These are phyloP conservation scores for Coelinius sp. DNA, from an alignment of 2,888 invertebrate genomes.

Conservation along the genomic window DNA sequence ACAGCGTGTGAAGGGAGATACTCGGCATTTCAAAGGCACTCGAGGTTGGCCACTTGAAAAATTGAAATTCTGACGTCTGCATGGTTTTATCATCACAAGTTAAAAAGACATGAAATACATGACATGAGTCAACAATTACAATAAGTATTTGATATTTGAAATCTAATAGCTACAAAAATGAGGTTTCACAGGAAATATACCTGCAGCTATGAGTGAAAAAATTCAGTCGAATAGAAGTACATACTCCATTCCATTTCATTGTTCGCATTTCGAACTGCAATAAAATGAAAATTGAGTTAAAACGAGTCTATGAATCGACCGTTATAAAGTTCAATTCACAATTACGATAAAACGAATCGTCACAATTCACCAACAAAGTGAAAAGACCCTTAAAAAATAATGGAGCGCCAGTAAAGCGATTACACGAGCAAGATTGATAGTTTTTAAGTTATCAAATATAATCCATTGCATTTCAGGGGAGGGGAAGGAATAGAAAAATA, in stretches of 20 bases:
- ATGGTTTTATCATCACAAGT: conserved; percentile 4
- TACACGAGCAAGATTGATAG: too few relatives aligned
- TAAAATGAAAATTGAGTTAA: neutral
- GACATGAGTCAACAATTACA: neutral
- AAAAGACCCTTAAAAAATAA: neutral
- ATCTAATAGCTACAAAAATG: conserved; percentile 12
- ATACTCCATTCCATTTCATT: neutral
- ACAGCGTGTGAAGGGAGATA: conserved; percentile 21
- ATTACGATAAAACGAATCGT: neutral
- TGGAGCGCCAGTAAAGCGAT: neutral
- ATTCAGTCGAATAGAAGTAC: neutral
- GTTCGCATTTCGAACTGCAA: neutral
- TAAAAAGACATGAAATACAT: neutral
- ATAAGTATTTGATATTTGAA: neutral
- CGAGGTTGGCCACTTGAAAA: conserved; percentile 13
- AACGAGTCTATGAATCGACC: neutral
- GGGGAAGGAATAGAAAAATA: too few relatives aligned
- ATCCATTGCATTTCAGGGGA: too few relatives aligned
- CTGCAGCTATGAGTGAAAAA: conserved; percentile 61
- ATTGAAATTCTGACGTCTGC: conserved; percentile 3
- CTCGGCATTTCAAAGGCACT: conserved; percentile 10
- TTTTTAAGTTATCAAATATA: too few relatives aligned
- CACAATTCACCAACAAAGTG: conserved; percentile 2
- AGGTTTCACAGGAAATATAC: conserved; percentile 49
- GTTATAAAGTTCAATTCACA: neutral